phyloP scores from a whole-genome alignment of 2,113 vertebrate species.

The Daboia siamensis region DNA sequence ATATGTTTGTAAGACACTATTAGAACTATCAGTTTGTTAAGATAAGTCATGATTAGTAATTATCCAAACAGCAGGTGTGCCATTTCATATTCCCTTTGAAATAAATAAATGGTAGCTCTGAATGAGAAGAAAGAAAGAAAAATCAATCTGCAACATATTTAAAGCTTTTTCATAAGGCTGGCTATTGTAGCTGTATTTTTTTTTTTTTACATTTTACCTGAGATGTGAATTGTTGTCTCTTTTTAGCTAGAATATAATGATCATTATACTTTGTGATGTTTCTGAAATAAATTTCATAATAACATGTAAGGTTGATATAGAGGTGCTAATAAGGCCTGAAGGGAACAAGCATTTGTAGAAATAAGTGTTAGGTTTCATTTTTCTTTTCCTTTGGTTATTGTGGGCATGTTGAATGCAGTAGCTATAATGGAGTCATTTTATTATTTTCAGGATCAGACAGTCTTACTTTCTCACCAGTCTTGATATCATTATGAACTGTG shows the following conservation, averaged over 20 bases:
- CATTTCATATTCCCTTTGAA: conserved; percentile 26
- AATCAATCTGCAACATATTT: conserved; percentile 41
- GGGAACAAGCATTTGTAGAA: conserved; percentile 19
- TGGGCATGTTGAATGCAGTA: not conserved
- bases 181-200: conserved; percentile 39
- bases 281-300: conserved; percentile 23
- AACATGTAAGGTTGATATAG: not conserved
- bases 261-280: conserved; percentile 18
- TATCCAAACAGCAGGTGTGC: conserved; percentile 33
- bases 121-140: conserved; percentile 21
- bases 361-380: conserved; percentile 37
- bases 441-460: not conserved
- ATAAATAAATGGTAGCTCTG: conserved; percentile 31
- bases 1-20: not conserved
- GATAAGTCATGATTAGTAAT: conserved; percentile 46
- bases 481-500: not conserved
- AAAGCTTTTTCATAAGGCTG: conserved; percentile 32
- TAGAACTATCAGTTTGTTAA: not conserved
- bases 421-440: not conserved
- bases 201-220: conserved; percentile 40
- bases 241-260: conserved; percentile 22
- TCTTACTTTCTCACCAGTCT: not conserved
- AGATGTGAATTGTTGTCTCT: conserved; percentile 43
- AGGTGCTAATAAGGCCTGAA: conserved; percentile 8
- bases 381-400: conserved; percentile 30